Evolutionary conservation across 2,888 invertebrate species (phyloP), one percentile per base, ranked within the genome.

Genomic region (Zaprionus obscuricornis): DNA sequence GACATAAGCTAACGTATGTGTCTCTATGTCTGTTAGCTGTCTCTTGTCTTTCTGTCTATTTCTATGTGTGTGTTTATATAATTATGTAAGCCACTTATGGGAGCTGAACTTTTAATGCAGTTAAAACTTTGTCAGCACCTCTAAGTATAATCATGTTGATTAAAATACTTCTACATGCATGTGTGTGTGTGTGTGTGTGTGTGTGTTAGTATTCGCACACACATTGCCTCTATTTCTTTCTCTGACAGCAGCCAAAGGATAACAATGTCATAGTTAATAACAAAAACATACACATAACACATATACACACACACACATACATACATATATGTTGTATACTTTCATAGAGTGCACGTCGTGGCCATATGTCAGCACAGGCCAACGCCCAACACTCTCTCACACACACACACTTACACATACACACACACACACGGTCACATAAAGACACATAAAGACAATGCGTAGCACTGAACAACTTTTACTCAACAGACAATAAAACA

Each of bases 121-220:
- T 76, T 81, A 65, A 81, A 84, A 84, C 58, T 68, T 84, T 10
- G 10, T 3, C 3, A 5, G 10, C 29, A 8, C 34, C 55, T 70
- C 59, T 45, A 68, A 71, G 71, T 63, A 76, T 73, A 81, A 74
- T 65, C 74, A 60, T 68, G 74, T 81, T 66, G 77, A 84, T 84
- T 81, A 81, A 81, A 84, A 68, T 37, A 63, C 50, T 55, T 50
- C 29, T 31, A n/a, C 24, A 16, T 16, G 22, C 17, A 18, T 17
- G 31, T 29, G 7, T 16, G 40, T 5, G 4, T 39, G 22, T 20
- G n/a, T n/a, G n/a, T n/a, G n/a, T n/a, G n/a, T n/a, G n/a, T n/a
- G n/a, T n/a, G n/a, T n/a, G n/a, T n/a, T 1, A 8, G 10, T 13
- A 6, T 18, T 10, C 24, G 4, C 24, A 24, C 5, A 8, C 24